phyloP scores from a whole-genome alignment of 2,113 vertebrate genomes.

The Australoheros scitulus region DNA sequence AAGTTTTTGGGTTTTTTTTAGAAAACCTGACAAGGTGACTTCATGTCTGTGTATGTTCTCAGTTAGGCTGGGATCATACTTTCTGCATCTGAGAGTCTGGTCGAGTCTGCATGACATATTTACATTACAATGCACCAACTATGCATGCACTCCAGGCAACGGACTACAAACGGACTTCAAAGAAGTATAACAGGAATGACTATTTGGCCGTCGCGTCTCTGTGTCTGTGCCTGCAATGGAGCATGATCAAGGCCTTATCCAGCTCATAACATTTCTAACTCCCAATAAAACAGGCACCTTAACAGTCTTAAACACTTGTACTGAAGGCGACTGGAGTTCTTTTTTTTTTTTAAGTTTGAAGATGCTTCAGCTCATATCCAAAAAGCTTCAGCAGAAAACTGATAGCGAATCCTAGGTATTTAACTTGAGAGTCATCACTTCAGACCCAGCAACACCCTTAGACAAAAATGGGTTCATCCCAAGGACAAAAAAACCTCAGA shows the following conservation, averaged over 20 bases:
- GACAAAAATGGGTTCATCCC: neutral
- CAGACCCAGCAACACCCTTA: neutral
- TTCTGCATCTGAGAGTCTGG: neutral
- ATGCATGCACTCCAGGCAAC: neutral
- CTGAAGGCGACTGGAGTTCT: neutral
- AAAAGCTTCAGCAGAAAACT: neutral
- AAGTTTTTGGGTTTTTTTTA: neutral
- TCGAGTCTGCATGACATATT: neutral
- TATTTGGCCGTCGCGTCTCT: neutral
- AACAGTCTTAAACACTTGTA: neutral
- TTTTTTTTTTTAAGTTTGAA: neutral
- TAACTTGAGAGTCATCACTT: neutral
- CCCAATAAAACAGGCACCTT: neutral
- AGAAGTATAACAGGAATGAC: neutral
- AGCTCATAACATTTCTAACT: neutral
- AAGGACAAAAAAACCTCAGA: neutral
- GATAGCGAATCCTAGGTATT: neutral
- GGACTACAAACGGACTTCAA: neutral
- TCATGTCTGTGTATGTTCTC: neutral
- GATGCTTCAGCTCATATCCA: neutral
- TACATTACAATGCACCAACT: neutral
- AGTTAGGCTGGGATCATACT: neutral
- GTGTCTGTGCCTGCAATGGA: neutral
- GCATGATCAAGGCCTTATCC: neutral
- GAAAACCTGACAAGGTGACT: neutral